phyloP scores from a whole-genome alignment of 1,140 invertebrate genomes.

The Contarinia nasturtii region DNA sequence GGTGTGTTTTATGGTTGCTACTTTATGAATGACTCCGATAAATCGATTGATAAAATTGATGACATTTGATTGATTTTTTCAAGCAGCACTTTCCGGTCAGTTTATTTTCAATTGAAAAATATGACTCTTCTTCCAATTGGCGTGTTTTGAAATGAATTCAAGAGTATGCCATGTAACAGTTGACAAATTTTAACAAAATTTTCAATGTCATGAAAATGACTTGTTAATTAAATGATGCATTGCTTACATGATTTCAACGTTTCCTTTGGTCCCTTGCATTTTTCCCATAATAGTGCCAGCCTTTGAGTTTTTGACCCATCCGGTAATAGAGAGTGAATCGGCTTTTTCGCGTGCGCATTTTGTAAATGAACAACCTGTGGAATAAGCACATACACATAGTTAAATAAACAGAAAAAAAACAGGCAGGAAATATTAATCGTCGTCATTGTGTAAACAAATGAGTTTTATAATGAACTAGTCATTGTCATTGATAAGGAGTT shows the following conservation, averaged over 20 bases:
- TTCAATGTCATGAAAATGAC: no score
- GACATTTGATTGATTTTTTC: constrained; percentile 1
- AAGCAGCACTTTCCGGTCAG: not conserved
- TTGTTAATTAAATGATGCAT: no score
- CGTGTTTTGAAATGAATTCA: no score
- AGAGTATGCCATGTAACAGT: no score
- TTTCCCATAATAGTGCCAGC: constrained; percentile 70
- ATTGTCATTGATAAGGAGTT: no score
- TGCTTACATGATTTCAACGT: constrained; percentile 74
- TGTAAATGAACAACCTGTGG: constrained; percentile 62
- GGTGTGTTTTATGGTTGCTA: no score
- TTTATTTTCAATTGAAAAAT: not conserved
- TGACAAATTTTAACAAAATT: no score
- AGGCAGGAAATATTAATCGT: constrained; percentile 4
- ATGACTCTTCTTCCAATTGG: no score
- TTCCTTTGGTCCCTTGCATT: constrained; percentile 58
- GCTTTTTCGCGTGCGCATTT: constrained; percentile 69
- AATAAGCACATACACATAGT: not conserved
- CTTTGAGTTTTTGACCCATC: constrained; percentile 85
- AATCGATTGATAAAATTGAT: not conserved
- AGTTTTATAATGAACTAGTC: no score
- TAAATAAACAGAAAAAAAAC: constrained; percentile 5
- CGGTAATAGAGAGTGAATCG: constrained; percentile 46
- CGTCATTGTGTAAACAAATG: constrained; percentile 1
- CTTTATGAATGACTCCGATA: not conserved